These are phyloP conservation scores for Papilio glaucus DNA, from an alignment of 1,140 invertebrate species.

Conservation along the genomic window DNA sequence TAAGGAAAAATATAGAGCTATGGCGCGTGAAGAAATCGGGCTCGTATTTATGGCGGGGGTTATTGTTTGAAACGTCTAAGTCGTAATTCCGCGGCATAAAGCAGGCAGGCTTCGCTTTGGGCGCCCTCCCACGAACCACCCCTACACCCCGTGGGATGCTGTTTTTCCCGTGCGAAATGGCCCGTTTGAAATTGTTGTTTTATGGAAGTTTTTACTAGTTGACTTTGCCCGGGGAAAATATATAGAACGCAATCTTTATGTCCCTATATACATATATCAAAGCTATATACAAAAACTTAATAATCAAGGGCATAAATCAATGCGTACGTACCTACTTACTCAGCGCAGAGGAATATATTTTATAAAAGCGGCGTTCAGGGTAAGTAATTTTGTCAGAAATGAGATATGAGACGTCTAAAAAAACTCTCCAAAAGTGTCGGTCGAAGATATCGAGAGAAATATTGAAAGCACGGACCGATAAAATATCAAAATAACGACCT, in stretches of 20 bases:
- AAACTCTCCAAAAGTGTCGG: conserved; percentile 41
- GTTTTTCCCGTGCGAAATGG: conserved; percentile 81
- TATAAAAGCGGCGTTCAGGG: neutral
- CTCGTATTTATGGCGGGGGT: conserved; percentile 79
- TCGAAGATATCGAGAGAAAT: conserved; percentile 61
- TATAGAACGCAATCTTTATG: conserved; percentile 75
- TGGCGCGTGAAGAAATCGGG: conserved; percentile 82
- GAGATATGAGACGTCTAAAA: conserved; percentile 36
- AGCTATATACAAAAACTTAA: conserved; percentile 38
- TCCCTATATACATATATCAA: conserved; percentile 45
- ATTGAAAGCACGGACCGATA: conserved; percentile 73
- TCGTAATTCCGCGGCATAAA: conserved; percentile 82
- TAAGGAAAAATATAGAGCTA: conserved; percentile 73
- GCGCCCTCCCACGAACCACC: conserved; percentile 48
- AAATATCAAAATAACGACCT: conserved; percentile 82
- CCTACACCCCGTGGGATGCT: conserved; percentile 67
- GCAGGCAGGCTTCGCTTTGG: conserved; percentile 73
- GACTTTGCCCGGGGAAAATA: conserved; percentile 76
- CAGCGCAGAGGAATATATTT: conserved; percentile 3
- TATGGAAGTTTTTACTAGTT: conserved; percentile 83
- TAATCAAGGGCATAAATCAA: conserved; percentile 26
- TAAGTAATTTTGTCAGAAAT: conserved; percentile 36
- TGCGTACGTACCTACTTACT: neutral
- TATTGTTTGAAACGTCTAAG: conserved; percentile 84
- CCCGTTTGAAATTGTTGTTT: conserved; percentile 83